Percentiles rank a stretch among this genome's conserved stretches.
phyloP scores from a whole-genome alignment of 2,113 vertebrate genomes.

The Bubo scandiacus region DNA sequence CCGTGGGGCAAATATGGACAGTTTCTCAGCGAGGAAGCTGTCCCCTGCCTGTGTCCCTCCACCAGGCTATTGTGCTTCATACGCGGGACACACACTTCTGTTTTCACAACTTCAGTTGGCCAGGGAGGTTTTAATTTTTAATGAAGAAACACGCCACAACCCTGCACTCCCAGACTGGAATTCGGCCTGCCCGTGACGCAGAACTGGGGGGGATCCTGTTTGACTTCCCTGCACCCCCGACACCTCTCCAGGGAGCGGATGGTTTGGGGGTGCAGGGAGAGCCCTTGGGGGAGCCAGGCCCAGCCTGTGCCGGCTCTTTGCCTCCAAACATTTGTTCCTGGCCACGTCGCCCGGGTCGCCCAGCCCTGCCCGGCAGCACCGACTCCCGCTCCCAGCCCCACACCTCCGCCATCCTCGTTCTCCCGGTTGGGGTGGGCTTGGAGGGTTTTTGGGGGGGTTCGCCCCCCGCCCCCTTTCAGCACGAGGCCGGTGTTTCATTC shows the following conservation, averaged over 20 bases:
- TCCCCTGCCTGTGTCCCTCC: not conserved
- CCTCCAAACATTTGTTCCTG: rapidly evolving
- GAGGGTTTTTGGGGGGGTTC: too few species aligned
- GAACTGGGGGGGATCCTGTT: not conserved
- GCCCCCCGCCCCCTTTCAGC: not conserved
- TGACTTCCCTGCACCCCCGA: not conserved
- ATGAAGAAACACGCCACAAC: not conserved
- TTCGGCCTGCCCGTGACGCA: rapidly evolving
- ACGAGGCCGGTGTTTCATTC: conserved; percentile 68
- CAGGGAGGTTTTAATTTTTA: not conserved
- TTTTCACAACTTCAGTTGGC: not conserved
- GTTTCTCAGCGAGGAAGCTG: not conserved
- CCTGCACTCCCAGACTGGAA: rapidly evolving
- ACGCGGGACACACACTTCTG: rapidly evolving
- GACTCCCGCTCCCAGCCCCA: not conserved
- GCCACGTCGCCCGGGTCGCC: not conserved
- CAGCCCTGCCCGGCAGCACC: not conserved
- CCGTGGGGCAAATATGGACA: rapidly evolving
- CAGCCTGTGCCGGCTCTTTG: not conserved
- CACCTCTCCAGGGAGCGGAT: not conserved
- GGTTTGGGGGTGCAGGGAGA: not conserved
- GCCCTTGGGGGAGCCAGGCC: not conserved
- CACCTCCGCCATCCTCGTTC: not conserved
- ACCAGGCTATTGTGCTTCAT: rapidly evolving
- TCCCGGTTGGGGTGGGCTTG: not conserved